Base-by-base conservation (phyloP, 2,888 invertebrate genomes). In the Drosophila stalkeri region DNA sequence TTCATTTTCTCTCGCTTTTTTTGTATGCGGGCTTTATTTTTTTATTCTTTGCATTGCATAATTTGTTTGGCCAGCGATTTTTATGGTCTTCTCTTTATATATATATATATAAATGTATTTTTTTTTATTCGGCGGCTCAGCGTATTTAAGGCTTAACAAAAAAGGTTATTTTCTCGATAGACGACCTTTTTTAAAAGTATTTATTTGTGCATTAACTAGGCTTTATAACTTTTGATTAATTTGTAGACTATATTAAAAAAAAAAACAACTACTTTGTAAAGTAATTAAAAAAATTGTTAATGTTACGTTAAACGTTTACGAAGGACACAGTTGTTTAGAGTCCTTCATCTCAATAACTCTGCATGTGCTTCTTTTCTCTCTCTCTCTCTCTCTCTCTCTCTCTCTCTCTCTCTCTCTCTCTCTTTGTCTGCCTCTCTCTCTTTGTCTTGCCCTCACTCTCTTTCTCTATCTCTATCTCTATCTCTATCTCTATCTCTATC, bases 1-100 rank as follows among this genome's bases (percentile, higher is more conserved):
- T n/a, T 12, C 23, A 6, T n/a, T 51, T 14, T 7, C 1, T 46
- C 5, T n/a, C 39, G n/a, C 51, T 44, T 56, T 51, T 63, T 60
- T 39, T 51, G 47, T 66, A 35, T 61, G 64, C 46, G 47, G 37
- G 11, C 49, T 33, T 12, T 37, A 66, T 66, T 49, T 39, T 39
- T 37, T 72, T 66, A 54, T 55, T 39, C 41, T 31, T 56, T 31
- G 41, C 39, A 51, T 77, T 72, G 73, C 73, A 77, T 77, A 74
- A 72, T 77, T 78, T 78, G 43, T 47, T 65, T 47, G 68, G 51
- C 35, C 54, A n/a, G 68, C 49, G 55, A 31, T 23, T 52, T 55
- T 66, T 44, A 23, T 44, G 67, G 43, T 55, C 47, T 47, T 14
- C 23, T 7, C n/a, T 6, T 33, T 33, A 33, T 27, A 27, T 27